Evolutionary conservation across 2,888 invertebrate genomes (phyloP).

Genomic region (Cataglyphis cursor): DNA sequence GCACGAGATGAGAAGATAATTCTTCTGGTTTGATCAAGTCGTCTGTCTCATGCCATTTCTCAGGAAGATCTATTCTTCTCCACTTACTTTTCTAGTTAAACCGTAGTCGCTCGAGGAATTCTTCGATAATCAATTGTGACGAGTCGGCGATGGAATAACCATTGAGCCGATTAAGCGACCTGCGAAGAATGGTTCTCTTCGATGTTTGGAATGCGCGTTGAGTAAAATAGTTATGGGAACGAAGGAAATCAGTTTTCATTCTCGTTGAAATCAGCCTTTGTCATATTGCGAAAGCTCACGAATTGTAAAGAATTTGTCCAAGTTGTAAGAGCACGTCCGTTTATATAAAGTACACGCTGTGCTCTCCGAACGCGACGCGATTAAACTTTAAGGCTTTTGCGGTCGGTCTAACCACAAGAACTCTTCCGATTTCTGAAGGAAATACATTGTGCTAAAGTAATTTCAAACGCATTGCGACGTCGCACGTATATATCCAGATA

Average conservation of each 20-base stretch:
- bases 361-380: slow-evolving; percentile 57
- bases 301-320: neutral
- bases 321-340: slow-evolving; percentile 1
- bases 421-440: slow-evolving; percentile 28
- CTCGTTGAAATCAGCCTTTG: neutral
- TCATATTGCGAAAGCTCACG: slow-evolving; percentile 47
- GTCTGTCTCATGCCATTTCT: slow-evolving; percentile 37
- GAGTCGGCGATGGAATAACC: slow-evolving; percentile 58
- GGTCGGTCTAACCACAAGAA: slow-evolving; percentile 62
- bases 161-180: slow-evolving; percentile 69
- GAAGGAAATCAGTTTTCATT: neutral
- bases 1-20: slow-evolving; percentile 45
- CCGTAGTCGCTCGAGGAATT: slow-evolving; percentile 46
- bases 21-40: slow-evolving; percentile 45
- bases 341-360: slow-evolving; percentile 54
- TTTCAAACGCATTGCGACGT: slow-evolving; percentile 57
- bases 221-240: slow-evolving; percentile 23
- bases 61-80: slow-evolving; percentile 10
- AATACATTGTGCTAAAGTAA: slow-evolving; percentile 42
- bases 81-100: slow-evolving; percentile 45
- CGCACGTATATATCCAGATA: neutral
- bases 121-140: slow-evolving; percentile 64
- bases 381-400: slow-evolving; percentile 75
- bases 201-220: slow-evolving; percentile 17
- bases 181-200: neutral